A percentile compares a stretch with the other conserved stretches of the same genome.
phyloP scores from a whole-genome alignment of 2,113 vertebrate species.

The Aptenodytes forsteri region DNA sequence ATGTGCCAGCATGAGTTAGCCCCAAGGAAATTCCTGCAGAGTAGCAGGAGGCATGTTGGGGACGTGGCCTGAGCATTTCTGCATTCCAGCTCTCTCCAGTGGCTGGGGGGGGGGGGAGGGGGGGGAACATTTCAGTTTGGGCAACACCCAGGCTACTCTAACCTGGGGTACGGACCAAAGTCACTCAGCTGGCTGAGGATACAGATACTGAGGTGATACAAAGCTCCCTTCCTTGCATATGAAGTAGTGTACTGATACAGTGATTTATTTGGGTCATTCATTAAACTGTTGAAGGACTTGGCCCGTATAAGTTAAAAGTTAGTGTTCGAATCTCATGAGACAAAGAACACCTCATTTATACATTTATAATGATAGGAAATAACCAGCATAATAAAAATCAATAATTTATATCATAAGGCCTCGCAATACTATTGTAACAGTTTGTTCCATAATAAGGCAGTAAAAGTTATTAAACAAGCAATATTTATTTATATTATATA shows the following conservation, averaged over 20 bases:
- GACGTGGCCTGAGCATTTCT: conserved; percentile 12
- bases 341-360: background rate
- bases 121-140: background rate
- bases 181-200: background rate
- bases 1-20: background rate
- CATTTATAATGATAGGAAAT: background rate
- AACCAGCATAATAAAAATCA: background rate
- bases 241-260: background rate
- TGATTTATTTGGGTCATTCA: conserved; percentile 3
- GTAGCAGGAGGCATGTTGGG: conserved; percentile 1
- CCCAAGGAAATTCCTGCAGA: conserved; percentile 56
- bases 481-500: conserved; percentile 39
- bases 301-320: background rate
- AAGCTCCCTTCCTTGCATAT: background rate
- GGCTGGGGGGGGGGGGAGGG: too few relatives aligned
- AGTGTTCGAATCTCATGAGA: background rate
- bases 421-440: background rate
- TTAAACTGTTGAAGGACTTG: background rate
- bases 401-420: background rate
- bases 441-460: background rate
- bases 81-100: conserved; percentile 33
- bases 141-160: background rate
- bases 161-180: background rate
- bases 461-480: background rate
- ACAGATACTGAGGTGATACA: background rate